Percentiles rank a stretch among this genome's conserved stretches.
These are phyloP conservation scores for Probosciger aterrimus DNA, from an alignment of 2,113 vertebrate species.

Conservation along the genomic window DNA sequence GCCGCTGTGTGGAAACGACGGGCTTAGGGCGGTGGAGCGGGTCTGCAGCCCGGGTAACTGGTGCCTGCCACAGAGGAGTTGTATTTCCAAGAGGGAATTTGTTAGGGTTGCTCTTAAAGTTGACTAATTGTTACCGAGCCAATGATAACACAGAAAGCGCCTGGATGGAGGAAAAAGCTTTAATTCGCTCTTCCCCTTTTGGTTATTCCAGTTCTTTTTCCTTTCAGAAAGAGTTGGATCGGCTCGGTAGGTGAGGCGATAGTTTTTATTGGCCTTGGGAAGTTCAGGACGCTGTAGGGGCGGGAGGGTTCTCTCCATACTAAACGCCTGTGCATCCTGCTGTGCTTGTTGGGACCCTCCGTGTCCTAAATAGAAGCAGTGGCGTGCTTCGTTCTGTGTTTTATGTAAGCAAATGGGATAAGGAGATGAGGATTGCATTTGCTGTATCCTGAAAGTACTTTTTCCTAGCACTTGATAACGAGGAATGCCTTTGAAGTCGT, in stretches of 20 bases:
- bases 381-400: background rate
- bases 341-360: background rate
- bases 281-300: background rate
- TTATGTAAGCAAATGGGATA: background rate
- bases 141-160: background rate
- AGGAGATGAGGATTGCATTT: background rate
- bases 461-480: background rate
- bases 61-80: accelerated
- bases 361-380: background rate
- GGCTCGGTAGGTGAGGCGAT: background rate
- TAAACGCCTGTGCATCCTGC: background rate
- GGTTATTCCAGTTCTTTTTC: background rate
- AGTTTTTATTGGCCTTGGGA: background rate
- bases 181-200: background rate
- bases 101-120: background rate
- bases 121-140: background rate
- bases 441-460: background rate
- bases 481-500: slow-evolving; percentile 49
- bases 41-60: background rate
- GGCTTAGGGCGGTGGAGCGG: background rate
- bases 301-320: background rate
- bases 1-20: background rate
- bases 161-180: background rate
- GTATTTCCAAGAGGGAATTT: background rate
- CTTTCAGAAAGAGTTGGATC: background rate